These are phyloP conservation scores for Prunella strophiata DNA, from an alignment of 2,797 vertebrate genomes.

Conservation along the genomic window DNA sequence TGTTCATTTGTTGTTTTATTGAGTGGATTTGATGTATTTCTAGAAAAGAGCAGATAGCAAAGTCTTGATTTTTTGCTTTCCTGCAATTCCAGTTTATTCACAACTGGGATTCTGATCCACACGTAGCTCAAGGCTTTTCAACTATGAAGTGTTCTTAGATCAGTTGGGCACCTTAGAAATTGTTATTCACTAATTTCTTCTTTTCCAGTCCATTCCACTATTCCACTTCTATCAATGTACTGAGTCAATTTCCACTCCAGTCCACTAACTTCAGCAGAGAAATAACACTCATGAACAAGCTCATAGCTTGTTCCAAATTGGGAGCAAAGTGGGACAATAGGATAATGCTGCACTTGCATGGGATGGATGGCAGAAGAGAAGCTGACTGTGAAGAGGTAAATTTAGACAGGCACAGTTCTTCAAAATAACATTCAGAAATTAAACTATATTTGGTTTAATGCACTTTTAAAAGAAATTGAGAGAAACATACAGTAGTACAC, in stretches of 20 bases:
- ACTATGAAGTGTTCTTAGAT: constrained; percentile 5
- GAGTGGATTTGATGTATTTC: background rate
- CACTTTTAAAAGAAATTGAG: background rate
- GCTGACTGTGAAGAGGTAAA: background rate
- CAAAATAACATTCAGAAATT: background rate
- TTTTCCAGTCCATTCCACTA: constrained; percentile 18
- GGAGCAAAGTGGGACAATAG: background rate
- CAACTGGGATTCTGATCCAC: background rate
- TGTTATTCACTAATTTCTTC: constrained; percentile 13
- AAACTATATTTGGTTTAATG: background rate
- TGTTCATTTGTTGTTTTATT: background rate
- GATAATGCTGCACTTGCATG: background rate
- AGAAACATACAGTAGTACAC: background rate
- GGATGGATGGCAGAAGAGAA: background rate
- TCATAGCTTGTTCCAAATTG: background rate
- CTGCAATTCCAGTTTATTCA: background rate
- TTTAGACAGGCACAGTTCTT: background rate
- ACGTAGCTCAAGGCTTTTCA: background rate
- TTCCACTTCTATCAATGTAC: background rate
- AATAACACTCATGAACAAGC: constrained; percentile 4
- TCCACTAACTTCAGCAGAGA: constrained; percentile 11
- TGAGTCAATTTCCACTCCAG: background rate
- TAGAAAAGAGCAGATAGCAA: background rate
- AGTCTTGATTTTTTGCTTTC: background rate
- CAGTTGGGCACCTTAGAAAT: background rate